phyloP scores from a whole-genome alignment of 2,113 vertebrate genomes.

The Cyprinodon tularosa region DNA sequence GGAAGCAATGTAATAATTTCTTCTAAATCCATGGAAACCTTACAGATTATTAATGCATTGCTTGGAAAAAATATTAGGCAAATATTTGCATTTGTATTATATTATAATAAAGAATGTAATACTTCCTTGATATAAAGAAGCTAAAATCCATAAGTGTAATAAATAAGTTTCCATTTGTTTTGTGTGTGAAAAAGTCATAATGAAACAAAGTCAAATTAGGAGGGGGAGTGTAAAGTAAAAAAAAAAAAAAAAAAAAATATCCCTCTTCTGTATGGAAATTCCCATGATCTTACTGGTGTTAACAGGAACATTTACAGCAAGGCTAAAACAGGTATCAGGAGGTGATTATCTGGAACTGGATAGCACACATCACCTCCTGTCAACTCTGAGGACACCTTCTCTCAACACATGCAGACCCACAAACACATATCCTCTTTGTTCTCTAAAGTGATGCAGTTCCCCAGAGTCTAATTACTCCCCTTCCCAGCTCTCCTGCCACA shows the following conservation, averaged over 20 bases:
- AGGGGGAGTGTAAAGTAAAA: no score
- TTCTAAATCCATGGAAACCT: no score
- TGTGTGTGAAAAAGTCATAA: not conserved
- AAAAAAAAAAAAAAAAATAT: not conserved
- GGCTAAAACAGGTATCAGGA: conserved; percentile 29
- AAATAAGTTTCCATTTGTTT: no score
- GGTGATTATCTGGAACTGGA: conserved; percentile 55
- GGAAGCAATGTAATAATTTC: no score
- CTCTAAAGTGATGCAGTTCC: conserved; percentile 35
- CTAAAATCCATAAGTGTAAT: not conserved
- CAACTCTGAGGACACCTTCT: conserved; percentile 18
- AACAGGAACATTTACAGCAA: conserved; percentile 38
- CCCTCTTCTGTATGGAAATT: conserved; percentile 24
- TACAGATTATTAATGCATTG: no score
- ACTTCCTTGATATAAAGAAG: not conserved
- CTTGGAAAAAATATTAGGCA: no score
- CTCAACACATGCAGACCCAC: not conserved
- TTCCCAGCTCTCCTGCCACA: conserved; percentile 19
- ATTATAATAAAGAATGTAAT: not conserved
- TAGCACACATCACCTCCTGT: conserved; percentile 35
- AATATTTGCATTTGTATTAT: not conserved
- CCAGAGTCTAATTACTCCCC: conserved; percentile 58
- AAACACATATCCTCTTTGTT: conserved; percentile 4
- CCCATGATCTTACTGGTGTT: conserved; percentile 32
- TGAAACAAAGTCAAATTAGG: no score